Conservation (phyloP, 2,888 invertebrate species). For the Nowickia ferox region DNA sequence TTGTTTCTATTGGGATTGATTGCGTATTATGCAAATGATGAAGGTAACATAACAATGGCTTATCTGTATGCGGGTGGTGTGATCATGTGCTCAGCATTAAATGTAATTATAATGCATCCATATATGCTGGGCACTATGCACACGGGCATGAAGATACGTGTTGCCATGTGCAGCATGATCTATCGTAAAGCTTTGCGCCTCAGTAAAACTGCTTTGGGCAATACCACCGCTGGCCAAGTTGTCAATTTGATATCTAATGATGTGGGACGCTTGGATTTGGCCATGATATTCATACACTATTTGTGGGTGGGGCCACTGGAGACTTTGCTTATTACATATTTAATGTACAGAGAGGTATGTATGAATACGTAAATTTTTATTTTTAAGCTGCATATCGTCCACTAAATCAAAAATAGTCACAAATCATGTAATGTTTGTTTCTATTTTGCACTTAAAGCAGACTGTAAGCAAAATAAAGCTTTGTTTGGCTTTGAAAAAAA, state of each 20-base stretch:
- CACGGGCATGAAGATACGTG: constrained; percentile 87
- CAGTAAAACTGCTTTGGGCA: constrained; percentile 89
- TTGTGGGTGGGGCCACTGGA: constrained; percentile 95
- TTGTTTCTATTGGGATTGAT: constrained; percentile 87
- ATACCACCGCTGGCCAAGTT: constrained; percentile 89
- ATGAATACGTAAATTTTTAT: neutral
- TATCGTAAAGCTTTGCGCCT: constrained; percentile 87
- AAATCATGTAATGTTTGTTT: too few species aligned
- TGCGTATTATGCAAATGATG: constrained; percentile 84
- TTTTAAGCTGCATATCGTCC: neutral
- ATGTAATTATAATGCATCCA: constrained; percentile 92
- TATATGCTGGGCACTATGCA: constrained; percentile 91
- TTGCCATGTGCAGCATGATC: constrained; percentile 88
- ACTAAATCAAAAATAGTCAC: too few species aligned
- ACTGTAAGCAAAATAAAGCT: too few species aligned
- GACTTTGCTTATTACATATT: constrained; percentile 90
- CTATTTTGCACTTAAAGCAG: too few species aligned
- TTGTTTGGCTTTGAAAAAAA: too few species aligned
- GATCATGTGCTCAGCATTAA: constrained; percentile 89
- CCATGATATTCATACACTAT: constrained; percentile 94
- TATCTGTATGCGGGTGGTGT: constrained; percentile 90
- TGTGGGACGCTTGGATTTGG: constrained; percentile 87
- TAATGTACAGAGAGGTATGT: constrained; percentile 88
- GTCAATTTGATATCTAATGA: constrained; percentile 98
- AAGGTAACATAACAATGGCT: constrained; percentile 84